These are phyloP conservation scores for Macquaria ambigua DNA, from an alignment of 2,113 vertebrate genomes.

Conservation along the genomic window DNA sequence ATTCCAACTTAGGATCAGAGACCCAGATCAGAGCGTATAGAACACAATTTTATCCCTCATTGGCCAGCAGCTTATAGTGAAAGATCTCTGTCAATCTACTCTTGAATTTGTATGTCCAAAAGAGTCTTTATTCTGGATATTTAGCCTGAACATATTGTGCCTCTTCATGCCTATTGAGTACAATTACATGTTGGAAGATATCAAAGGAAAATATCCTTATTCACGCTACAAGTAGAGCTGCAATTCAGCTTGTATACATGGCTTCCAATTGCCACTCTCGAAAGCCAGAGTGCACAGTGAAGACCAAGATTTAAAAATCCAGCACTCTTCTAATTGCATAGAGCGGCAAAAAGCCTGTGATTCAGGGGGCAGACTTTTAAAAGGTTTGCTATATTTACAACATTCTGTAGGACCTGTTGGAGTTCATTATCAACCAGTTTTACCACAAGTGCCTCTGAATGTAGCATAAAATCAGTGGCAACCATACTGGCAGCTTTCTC, in stretches of 20 bases:
- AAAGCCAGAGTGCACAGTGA: background rate
- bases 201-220: background rate
- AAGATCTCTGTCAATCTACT: background rate
- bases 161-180: background rate
- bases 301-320: background rate
- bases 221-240: background rate
- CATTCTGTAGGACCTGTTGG: background rate
- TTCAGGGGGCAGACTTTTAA: background rate
- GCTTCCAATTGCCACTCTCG: background rate
- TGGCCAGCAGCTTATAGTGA: background rate
- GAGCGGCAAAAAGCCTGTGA: background rate
- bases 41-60: background rate
- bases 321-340: background rate
- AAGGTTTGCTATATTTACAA: background rate
- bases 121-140: background rate
- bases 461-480: background rate
- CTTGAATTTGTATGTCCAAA: background rate
- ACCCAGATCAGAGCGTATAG: background rate
- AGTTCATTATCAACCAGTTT: background rate
- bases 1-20: background rate
- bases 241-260: background rate
- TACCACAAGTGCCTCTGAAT: background rate
- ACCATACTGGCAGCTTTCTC: background rate
- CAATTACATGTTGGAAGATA: background rate
- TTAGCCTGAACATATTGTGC: background rate